A percentile compares a stretch with the other conserved stretches of the same genome.
Conservation (phyloP, 2,888 invertebrate species). For the Acrobasis consociella region DNA sequence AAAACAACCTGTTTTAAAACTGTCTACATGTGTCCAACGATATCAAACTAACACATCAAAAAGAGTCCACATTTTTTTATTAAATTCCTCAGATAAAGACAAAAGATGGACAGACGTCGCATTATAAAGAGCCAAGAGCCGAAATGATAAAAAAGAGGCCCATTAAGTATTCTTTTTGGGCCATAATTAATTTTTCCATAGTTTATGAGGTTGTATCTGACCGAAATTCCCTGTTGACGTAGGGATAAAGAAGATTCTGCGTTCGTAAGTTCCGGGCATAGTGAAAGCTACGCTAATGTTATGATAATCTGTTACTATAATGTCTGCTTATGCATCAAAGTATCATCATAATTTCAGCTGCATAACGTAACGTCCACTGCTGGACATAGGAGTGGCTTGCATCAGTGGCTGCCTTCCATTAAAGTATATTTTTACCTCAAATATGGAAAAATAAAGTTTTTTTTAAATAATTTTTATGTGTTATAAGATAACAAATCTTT, state of each 20-base stretch:
- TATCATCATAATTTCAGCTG: no score
- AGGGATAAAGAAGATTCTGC: conserved; percentile 24
- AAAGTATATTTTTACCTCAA: no score
- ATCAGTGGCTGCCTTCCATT: no score
- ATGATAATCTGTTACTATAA: no score
- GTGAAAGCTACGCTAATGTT: conserved; percentile 28
- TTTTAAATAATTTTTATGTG: no score
- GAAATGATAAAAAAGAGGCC: conserved; percentile 21
- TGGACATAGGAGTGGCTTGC: no score
- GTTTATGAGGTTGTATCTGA: conserved; percentile 51
- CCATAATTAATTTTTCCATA: conserved; percentile 65
- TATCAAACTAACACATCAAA: neutral
- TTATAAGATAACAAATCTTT: no score
- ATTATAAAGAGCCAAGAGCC: conserved; percentile 15
- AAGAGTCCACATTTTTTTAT: conserved; percentile 11
- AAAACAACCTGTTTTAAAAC: no score
- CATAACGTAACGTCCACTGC: no score
- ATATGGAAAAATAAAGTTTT: no score
- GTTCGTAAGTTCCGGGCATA: conserved; percentile 26
- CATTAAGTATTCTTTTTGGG: conserved; percentile 22
- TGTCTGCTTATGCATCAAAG: no score
- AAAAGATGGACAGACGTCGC: conserved; percentile 16
- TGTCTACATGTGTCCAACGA: neutral
- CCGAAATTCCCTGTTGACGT: conserved; percentile 45
- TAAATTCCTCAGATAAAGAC: conserved; percentile 16